Base-by-base conservation (phyloP, 1,140 invertebrate species). In the Thaumetopoea pityocampa region DNA sequence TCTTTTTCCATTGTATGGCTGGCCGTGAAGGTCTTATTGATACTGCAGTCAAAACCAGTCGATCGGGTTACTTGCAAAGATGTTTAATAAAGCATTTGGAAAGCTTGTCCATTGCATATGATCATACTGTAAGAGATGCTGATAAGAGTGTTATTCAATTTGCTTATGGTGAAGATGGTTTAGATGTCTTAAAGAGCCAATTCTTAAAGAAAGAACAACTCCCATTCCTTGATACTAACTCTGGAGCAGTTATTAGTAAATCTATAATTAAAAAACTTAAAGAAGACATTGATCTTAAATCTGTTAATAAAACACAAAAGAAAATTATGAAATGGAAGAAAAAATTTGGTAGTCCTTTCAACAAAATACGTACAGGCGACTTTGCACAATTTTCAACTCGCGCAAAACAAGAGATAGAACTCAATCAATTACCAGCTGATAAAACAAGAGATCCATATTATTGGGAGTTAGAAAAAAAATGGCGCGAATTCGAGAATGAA, bases 1-100 rank as follows among this genome's bases (percentile, higher is more conserved):
- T 98, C 69, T 99, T 99, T 85, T 99, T 98, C 82, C 98, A 99
- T 89, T 99, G 98, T 73, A 99, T 99, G 98, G 98, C 98, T 33
- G 98, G 98, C 47, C 90, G 98, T 83, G 98, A 99, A 90, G 92
- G 93, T 85, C 86, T 95, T 1, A 93, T 94, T 61, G 93, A 95
- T 89, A 94, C 93, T 4, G 93, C 93, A 46, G 93, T 94, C 0
- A 94, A 94, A 85, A 99, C 98, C 4, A 98, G 96, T 86, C 90
- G 97, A 51, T 98, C 96, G 66, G 98, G 98, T 56, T 99, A 99
- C 79, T 87, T 99, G 33, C 98, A 99, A 85, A 88, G 98, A 42
- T 99, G 98, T 87, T 85, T 99, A 0, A 95, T 99, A 8, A 99
- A 99, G 85, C 96, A 99, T 87, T 86, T 99, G 12, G 98, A 99